Evolutionary conservation across 2,888 invertebrate species (phyloP), one percentile per base, ranked within the genome.

Genomic region (Keiferia lycopersicella): DNA sequence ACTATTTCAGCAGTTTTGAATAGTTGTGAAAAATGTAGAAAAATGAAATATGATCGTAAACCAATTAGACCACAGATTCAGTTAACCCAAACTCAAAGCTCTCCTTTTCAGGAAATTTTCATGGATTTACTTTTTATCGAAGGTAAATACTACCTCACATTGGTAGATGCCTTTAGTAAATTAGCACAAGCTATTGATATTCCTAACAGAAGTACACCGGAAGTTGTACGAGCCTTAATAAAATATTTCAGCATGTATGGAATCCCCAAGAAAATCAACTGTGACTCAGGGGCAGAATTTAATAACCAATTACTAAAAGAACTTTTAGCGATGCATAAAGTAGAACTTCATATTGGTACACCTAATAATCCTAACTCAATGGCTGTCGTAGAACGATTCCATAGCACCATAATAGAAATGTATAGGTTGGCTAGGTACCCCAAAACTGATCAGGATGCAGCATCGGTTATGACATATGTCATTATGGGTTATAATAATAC

Each of bases 371-470:
- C 26, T 26, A 26, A 26, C 6, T 26, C 26, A 26, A 26, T 26
- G 26, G 26, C 26, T 26, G 26, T 26, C 6, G 26, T 26, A 26
- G 26, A 26, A 6, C 26, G 41, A 26, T 26, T 26, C 26, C 26
- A 26, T 58, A 11, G 10, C 0, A 73, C 73, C 1, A 60, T 73
- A 0, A 61, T 70, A 22, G 73, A 74, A 64, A 74, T 76, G 0
- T 74, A 75, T 50, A 58, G 73, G 14, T 34, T 76, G 18, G 74
- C 74, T 0, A 75, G 74, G 62, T 73, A 73, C 34, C 68, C 74
- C 60, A 22, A 64, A 18, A 71, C 68, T 38, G 41, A 64, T 10
- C 66, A 65, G 1, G 73, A 73, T 62, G 71, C 70, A 2, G 66
- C 68, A 41, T 62, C 67, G 0, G 69, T 73, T 0, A 77, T 75